Base-by-base conservation (phyloP, 2,888 invertebrate genomes). In the Aphidius colemani region DNA sequence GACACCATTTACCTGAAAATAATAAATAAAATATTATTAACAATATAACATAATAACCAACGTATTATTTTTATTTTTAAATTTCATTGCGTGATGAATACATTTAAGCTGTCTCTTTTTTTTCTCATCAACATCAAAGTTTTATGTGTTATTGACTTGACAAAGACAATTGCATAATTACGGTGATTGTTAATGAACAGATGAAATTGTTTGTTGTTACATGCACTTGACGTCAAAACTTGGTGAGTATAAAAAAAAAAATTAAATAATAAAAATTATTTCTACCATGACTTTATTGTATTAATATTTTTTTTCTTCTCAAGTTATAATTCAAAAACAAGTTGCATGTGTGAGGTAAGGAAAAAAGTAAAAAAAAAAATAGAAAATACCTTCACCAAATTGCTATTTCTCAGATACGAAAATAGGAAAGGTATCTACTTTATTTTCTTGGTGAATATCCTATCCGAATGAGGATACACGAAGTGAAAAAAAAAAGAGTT, bases 1-100 rank as follows among this genome's bases (percentile, higher is more conserved):
- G 90, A 88, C 94, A 94, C 94, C 94, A 94, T 89, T 94, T 94
- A 85, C 93, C 94, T 94, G 88, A 9, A 88, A 53, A 59, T 39
- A 51, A 30, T 41, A 11, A 18, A 13, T 43, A 18, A 18, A 18
- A 18, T 18, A 18, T 18, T 18, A 18, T 18, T 18, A 18, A 18
- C 13, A 18, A 18, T 6, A 51, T 5, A 18, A 18, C 2, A 51
- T 5, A 51, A 51, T 51, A 13, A 51, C 39, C 51, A 30, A 18
- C 10, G 51, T 51, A 39, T 51, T 51, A 51, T 51, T 51, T 39
- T 51, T 39, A 8, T 51, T 7, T 8, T 39, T 51, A 51, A 3
- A 50, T 39, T 8, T 7, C 51, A 10, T 39, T 51, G 51, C 7
- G 48, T 48, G 48, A 48, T n/a, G 10, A 48, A 13, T 11, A 8